phyloP scores from a whole-genome alignment of 2,797 vertebrate genomes.

The Sparus aurata region DNA sequence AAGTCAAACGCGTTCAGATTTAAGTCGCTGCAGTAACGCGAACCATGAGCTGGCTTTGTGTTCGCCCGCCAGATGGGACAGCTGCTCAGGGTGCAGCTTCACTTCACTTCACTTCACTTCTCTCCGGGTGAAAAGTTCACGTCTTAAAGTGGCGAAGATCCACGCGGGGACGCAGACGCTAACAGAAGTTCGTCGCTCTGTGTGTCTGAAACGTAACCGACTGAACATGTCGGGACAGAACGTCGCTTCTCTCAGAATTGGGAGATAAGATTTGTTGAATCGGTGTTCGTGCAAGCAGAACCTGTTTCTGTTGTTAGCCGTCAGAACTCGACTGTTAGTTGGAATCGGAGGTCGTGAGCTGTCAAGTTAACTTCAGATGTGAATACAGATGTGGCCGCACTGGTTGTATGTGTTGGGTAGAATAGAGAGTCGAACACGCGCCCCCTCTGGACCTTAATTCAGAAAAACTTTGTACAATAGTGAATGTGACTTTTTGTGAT shows the following conservation, averaged over 20 bases:
- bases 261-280: not conserved
- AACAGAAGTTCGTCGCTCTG: slow-evolving; percentile 38
- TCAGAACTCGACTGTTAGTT: slow-evolving; percentile 1
- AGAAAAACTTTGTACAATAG: too few species aligned
- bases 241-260: not conserved
- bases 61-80: slow-evolving; percentile 72
- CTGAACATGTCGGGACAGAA: not conserved
- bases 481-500: too few species aligned
- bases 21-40: slow-evolving; percentile 65
- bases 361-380: slow-evolving; percentile 16
- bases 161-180: slow-evolving; percentile 35
- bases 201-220: not conserved
- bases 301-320: not conserved
- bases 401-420: not conserved
- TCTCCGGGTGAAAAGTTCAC: slow-evolving; percentile 75
- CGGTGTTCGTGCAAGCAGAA: not conserved
- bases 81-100: slow-evolving; percentile 61
- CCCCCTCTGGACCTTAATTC: too few species aligned
- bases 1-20: slow-evolving; percentile 62
- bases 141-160: slow-evolving; percentile 56
- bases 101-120: slow-evolving; percentile 3
- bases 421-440: too few species aligned
- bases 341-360: slow-evolving; percentile 18
- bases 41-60: slow-evolving; percentile 63
- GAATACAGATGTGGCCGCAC: slow-evolving; percentile 2